phyloP scores from a whole-genome alignment of 2,797 vertebrate genomes.

The Natrix natrix region DNA sequence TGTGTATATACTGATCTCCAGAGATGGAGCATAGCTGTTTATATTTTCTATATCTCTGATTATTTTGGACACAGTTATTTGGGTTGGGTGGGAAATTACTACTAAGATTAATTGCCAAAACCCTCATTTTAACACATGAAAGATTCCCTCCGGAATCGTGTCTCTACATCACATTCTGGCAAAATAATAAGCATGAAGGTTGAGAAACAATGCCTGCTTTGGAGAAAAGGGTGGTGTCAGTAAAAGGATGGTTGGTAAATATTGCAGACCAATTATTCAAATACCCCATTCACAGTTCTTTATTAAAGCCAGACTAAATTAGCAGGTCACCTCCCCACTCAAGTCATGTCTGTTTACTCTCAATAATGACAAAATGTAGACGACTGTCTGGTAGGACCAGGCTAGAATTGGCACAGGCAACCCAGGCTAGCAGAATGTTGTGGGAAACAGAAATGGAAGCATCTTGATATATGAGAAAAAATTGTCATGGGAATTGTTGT shows the following conservation, averaged over 20 bases:
- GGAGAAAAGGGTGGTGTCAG: slow-evolving; percentile 46
- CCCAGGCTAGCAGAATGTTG: slow-evolving; percentile 73
- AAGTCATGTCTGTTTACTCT: slow-evolving; percentile 74
- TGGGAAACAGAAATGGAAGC: slow-evolving; percentile 71
- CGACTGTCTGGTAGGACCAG: slow-evolving; percentile 68
- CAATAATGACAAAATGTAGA: slow-evolving; percentile 71
- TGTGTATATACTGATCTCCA: not conserved
- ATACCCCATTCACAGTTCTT: slow-evolving; percentile 64
- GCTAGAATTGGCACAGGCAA: slow-evolving; percentile 69
- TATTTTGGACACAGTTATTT: not conserved
- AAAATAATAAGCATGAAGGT: slow-evolving; percentile 55
- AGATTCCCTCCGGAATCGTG: slow-evolving; percentile 5
- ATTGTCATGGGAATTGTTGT: slow-evolving; percentile 76
- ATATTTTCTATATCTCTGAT: not conserved
- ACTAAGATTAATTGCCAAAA: not conserved
- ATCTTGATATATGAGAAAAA: slow-evolving; percentile 75
- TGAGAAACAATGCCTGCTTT: slow-evolving; percentile 54
- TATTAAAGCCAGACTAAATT: slow-evolving; percentile 69
- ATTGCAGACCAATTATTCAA: slow-evolving; percentile 67
- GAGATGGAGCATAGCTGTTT: not conserved
- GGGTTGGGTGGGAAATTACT: slow-evolving; percentile 12
- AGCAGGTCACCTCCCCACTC: slow-evolving; percentile 70
- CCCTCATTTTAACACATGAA: not conserved
- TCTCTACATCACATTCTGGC: slow-evolving; percentile 35
- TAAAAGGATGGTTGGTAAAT: slow-evolving; percentile 65